A percentile compares a stretch with the other conserved stretches of the same genome.
These are phyloP conservation scores for Epizoanthus fatuus DNA, from an alignment of 92 coral and sea anemone genomes.

Conservation along the genomic window DNA sequence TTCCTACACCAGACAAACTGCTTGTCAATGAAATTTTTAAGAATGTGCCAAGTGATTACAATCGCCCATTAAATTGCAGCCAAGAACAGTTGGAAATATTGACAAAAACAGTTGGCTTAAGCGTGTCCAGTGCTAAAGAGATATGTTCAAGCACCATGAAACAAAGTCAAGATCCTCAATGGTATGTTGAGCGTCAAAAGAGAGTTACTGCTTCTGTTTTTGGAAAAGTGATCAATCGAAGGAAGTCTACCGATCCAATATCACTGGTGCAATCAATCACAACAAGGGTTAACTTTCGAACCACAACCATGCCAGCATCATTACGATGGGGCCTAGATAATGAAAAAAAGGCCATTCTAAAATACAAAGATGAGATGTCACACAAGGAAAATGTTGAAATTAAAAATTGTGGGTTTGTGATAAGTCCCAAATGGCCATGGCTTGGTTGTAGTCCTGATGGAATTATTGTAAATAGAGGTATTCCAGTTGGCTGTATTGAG, in stretches of 20 bases:
- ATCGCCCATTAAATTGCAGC: too few species aligned
- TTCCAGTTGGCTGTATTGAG: constrained; percentile 62
- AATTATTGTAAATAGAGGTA: constrained; percentile 36
- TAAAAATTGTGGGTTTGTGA: constrained; percentile 61
- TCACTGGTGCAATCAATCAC: constrained; percentile 17
- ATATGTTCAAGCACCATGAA: constrained; percentile 47
- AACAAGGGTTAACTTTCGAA: neutral
- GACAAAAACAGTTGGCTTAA: too few species aligned
- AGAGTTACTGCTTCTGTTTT: constrained; percentile 50
- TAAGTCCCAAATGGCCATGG: constrained; percentile 53
- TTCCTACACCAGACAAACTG: constrained; percentile 19
- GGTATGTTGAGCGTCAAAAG: constrained; percentile 47
- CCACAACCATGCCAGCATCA: constrained; percentile 39
- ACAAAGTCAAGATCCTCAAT: constrained; percentile 36
- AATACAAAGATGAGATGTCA: constrained; percentile 30
- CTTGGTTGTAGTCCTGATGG: constrained; percentile 80
- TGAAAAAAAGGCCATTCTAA: constrained; percentile 47
- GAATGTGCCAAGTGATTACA: constrained; percentile 37
- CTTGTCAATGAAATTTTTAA: constrained; percentile 30
- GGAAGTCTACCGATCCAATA: constrained; percentile 35
- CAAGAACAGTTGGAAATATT: constrained; percentile 22
- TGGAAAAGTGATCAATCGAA: constrained; percentile 46
- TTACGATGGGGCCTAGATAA: constrained; percentile 65
- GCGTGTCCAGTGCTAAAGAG: constrained; percentile 23
- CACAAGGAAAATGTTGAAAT: constrained; percentile 14